Evolutionary conservation across 2,797 vertebrate species (phyloP).

Genomic region (Mico argentatus): DNA sequence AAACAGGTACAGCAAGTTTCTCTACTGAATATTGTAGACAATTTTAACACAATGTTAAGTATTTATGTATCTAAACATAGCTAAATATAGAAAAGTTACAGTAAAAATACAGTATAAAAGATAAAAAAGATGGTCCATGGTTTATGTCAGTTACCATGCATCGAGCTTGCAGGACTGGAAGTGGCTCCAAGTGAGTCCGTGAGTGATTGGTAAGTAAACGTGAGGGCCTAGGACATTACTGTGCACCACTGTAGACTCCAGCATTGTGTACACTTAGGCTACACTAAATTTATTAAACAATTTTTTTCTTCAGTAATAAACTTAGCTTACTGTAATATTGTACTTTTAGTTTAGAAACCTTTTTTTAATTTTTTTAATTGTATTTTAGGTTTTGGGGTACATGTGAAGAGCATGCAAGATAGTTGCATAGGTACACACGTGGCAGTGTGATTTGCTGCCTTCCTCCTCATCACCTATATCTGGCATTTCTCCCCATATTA

Average conservation of each 20-base stretch:
- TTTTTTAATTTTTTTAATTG: neutral
- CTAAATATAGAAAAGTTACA: neutral
- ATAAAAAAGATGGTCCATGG: neutral
- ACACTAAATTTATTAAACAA: neutral
- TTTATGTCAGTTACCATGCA: neutral
- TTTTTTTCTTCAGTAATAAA: neutral
- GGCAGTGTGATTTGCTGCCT: too few relatives aligned
- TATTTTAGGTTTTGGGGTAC: too few relatives aligned
- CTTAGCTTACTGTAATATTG: neutral
- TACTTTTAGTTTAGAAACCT: neutral
- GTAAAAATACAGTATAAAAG: neutral
- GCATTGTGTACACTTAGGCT: neutral
- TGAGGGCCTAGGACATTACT: neutral
- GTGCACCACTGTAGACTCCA: neutral
- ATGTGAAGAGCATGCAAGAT: too few relatives aligned
- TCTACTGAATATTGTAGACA: neutral
- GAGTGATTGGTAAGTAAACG: neutral
- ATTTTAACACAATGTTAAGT: neutral
- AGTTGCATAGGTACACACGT: too few relatives aligned
- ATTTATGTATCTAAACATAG: neutral
- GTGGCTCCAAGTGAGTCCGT: neutral
- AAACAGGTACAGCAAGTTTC: neutral
- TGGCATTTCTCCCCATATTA: too few relatives aligned
- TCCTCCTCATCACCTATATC: too few relatives aligned
- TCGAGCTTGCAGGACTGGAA: neutral